These are phyloP conservation scores for Noctua pronuba DNA, from an alignment of 2,888 invertebrate genomes.

Conservation along the genomic window DNA sequence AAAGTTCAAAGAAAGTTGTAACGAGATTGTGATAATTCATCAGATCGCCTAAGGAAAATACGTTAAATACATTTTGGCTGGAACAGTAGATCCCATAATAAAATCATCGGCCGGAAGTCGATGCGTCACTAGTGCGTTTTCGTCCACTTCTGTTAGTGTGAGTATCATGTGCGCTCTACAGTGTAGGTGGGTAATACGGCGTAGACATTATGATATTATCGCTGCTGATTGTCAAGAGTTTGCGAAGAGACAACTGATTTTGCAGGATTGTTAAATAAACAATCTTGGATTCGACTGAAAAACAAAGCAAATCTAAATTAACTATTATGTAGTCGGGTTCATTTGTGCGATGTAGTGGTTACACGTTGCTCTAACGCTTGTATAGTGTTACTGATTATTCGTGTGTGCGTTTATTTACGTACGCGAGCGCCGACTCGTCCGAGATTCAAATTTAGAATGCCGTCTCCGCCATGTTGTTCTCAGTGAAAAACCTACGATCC, in stretches of 20 bases:
- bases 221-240: slow-evolving; percentile 67
- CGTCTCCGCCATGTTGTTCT: slow-evolving; percentile 90
- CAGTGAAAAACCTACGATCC: slow-evolving; percentile 89
- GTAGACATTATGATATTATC: slow-evolving; percentile 73
- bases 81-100: slow-evolving; percentile 87
- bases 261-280: slow-evolving; percentile 28
- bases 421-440: slow-evolving; percentile 91
- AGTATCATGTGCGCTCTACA: slow-evolving; percentile 73
- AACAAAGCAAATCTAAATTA: slow-evolving; percentile 65
- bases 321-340: slow-evolving; percentile 70
- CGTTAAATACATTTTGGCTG: slow-evolving; percentile 72
- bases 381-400: slow-evolving; percentile 89
- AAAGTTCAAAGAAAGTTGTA: slow-evolving; percentile 65
- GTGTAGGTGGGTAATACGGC: slow-evolving; percentile 73
- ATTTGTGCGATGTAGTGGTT: slow-evolving; percentile 74
- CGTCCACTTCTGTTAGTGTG: slow-evolving; percentile 86
- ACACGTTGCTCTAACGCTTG: slow-evolving; percentile 82
- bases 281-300: slow-evolving; percentile 48
- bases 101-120: slow-evolving; percentile 89
- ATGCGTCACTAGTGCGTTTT: slow-evolving; percentile 89
- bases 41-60: slow-evolving; percentile 64
- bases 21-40: slow-evolving; percentile 61
- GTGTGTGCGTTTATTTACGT: slow-evolving; percentile 91
- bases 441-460: slow-evolving; percentile 90
- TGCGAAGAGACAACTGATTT: slow-evolving; percentile 44